phyloP scores from a whole-genome alignment of 2,797 vertebrate species.

The Aeoliscus strigatus region DNA sequence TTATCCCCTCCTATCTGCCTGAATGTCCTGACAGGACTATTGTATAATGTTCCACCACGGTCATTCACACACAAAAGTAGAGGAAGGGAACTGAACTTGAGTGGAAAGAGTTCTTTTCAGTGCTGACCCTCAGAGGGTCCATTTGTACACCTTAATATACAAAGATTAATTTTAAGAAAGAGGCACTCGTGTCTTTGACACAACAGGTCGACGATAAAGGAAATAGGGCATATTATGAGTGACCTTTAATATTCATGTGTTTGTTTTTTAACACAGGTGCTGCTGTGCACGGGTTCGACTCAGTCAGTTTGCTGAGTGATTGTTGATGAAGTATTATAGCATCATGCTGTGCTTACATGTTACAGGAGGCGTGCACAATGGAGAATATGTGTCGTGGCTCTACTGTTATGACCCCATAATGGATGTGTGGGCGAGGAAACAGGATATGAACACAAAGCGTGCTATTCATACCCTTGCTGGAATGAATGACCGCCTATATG shows the following conservation, averaged over 20 bases:
- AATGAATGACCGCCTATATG: constrained; percentile 97
- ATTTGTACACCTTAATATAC: too few relatives aligned
- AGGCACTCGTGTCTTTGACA: too few relatives aligned
- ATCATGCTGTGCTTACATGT: constrained; percentile 28
- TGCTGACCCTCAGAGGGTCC: too few relatives aligned
- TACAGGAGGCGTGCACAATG: constrained; percentile 96
- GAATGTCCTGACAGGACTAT: constrained; percentile 13
- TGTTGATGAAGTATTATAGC: constrained; percentile 4
- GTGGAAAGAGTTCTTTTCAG: too few relatives aligned
- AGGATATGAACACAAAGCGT: constrained; percentile 99
- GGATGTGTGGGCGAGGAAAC: constrained; percentile 98
- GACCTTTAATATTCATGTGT: too few relatives aligned
- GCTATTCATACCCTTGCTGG: constrained; percentile 96
- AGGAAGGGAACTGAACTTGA: constrained; percentile 17
- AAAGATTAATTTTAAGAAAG: constrained; percentile 2
- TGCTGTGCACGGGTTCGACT: too few relatives aligned
- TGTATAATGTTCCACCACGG: constrained; percentile 1
- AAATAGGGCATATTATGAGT: too few relatives aligned
- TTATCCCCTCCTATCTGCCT: too few relatives aligned
- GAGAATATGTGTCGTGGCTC: constrained; percentile 98
- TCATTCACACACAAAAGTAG: constrained; percentile 9
- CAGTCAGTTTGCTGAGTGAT: too few relatives aligned
- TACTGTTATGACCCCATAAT: constrained; percentile 98
- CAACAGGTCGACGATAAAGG: too few relatives aligned
- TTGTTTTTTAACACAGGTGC: too few relatives aligned